Percentiles rank a stretch among this genome's conserved stretches.
Conservation (phyloP, 2,888 invertebrate species). For the Drosophila prolongata region DNA sequence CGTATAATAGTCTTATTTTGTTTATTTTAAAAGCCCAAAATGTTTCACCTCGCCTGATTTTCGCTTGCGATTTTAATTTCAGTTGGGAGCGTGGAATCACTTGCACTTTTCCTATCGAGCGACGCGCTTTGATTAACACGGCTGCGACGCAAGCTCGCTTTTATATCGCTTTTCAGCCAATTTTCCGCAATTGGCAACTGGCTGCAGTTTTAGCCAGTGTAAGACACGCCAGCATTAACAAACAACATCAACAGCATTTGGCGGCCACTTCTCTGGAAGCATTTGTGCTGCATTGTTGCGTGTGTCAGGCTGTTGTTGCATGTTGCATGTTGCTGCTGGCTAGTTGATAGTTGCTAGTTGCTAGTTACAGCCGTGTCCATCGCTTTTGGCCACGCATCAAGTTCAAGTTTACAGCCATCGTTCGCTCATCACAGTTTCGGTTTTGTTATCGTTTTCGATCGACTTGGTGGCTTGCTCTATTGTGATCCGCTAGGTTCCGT, state of each 20-base stretch:
- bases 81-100: slow-evolving; percentile 2
- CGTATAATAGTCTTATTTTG: no score
- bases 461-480: slow-evolving; percentile 1
- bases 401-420: slow-evolving; percentile 67
- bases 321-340: slow-evolving; percentile 41
- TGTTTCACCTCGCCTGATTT: slow-evolving; percentile 21
- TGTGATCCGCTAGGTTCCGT: slow-evolving; percentile 56
- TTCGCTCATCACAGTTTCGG: slow-evolving; percentile 12
- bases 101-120: slow-evolving; percentile 62
- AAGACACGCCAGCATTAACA: slow-evolving; percentile 3
- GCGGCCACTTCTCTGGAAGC: slow-evolving; percentile 38
- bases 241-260: slow-evolving; percentile 6
- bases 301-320: slow-evolving; percentile 48
- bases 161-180: slow-evolving; percentile 53
- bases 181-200: slow-evolving; percentile 57
- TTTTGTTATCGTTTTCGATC: slow-evolving; percentile 7
- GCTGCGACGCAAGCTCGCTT: slow-evolving; percentile 48
- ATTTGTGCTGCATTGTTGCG: slow-evolving; percentile 28
- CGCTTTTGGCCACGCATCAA: slow-evolving; percentile 57
- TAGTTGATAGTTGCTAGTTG: slow-evolving; percentile 13
- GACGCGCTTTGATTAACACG: slow-evolving; percentile 75
- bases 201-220: slow-evolving; percentile 1
- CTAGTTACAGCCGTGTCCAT: slow-evolving; percentile 12
- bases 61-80: slow-evolving; percentile 5
- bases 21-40: not conserved